These are phyloP conservation scores for Epsilonema sp. DNA, from an alignment of 2,888 invertebrate genomes.

Conservation along the genomic window DNA sequence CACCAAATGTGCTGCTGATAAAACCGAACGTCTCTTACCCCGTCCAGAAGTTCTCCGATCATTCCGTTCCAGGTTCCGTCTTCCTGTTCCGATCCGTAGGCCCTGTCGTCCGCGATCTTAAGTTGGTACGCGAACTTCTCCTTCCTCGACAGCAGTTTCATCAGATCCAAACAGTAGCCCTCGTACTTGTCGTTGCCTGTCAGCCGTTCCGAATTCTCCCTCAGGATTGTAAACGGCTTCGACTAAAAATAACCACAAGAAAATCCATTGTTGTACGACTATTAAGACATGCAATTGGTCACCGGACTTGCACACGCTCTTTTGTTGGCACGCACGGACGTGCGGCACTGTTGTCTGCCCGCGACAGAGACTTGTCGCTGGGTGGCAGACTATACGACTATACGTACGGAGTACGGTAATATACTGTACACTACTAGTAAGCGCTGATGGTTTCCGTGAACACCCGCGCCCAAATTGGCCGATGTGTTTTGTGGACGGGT, in stretches of 20 bases:
- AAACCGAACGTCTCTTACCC: conserved; percentile 10
- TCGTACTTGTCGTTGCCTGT: conserved; percentile 57
- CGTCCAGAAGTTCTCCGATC: conserved; percentile 24
- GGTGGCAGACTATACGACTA: no score
- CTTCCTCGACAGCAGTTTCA: conserved; percentile 28
- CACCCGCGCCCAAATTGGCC: not conserved
- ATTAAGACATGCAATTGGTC: no score
- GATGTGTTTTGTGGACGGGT: not conserved
- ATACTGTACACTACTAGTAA: not conserved
- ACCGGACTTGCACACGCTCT: no score
- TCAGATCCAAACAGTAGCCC: conserved; percentile 36
- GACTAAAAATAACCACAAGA: conserved; percentile 41
- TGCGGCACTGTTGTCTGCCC: no score
- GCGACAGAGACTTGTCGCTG: no score
- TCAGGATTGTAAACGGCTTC: conserved; percentile 68
- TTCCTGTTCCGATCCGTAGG: conserved; percentile 27
- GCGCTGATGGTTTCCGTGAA: not conserved
- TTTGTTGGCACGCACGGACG: no score
- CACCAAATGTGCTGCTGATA: no score
- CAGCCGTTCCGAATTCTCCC: conserved; percentile 42
- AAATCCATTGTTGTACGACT: conserved; percentile 2
- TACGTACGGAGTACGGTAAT: no score
- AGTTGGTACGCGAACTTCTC: conserved; percentile 29
- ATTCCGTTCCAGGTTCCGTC: conserved; percentile 29
- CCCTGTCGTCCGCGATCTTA: conserved; percentile 26